Evolutionary conservation across 37 sponge, comb jelly and placozoan species (phyloP), one percentile per base, ranked within the genome.

Genomic region (Haliclona indistincta): DNA sequence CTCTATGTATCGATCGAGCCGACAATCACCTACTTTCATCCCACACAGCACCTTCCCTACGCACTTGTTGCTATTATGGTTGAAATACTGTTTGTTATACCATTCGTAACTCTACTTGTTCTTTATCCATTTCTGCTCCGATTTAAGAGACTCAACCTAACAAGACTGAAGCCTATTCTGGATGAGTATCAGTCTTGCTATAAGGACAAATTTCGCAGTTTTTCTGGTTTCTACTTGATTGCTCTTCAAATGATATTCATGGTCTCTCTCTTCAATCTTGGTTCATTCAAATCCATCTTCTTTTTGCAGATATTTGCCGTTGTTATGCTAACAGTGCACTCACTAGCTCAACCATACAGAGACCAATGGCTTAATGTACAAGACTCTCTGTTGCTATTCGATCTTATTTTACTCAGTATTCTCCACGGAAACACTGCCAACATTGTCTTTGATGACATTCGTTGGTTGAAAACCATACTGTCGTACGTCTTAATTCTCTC

Each of bases 171-270:
- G 49, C 83, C 74, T 1, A 38, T 82, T 25, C 35, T 82, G 11
- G 83, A 82, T 74, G 83, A 82, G 52, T 82, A 60, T 45, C 83
- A 82, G 36, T 67, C 75, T 19, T 82, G 83, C 68, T 82, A 82
- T 41, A 56, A 61, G 13, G 38, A 35, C 2, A 25, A 82, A 25
- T 67, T 60, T 55, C 83, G 83, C 54, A 67, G 67, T 54, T 82
- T 82, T 82, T 74, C 75, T 28, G 83, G 83, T 37, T 82, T 43
- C 43, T 82, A 82, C 60, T 54, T 82, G 43, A 38, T 51, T 23
- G 28, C 35, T 28, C 54, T 74, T 10, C 75, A 82, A 54, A 22
- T 82, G 58, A 63, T 82, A 53, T 74, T 34, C 22, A 26, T 82
- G 37, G 19, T 74, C n/a, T 37, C 60, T 38, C 26, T 56, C 15